Evolutionary conservation across 2,888 invertebrate species (phyloP), one percentile per base, ranked within the genome.

Genomic region (Epinotia bilunana): DNA sequence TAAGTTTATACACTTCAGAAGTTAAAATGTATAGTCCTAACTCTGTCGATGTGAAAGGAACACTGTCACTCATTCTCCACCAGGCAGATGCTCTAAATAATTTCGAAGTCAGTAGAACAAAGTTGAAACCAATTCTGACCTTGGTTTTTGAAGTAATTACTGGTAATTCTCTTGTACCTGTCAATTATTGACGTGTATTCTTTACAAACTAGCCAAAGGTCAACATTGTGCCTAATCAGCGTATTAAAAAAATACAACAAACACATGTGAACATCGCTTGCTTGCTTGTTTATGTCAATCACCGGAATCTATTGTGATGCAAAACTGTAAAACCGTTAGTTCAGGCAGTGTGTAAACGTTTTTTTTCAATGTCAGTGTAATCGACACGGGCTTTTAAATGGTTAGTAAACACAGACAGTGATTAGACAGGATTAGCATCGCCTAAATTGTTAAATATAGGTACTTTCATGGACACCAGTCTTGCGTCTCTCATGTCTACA

Each of bases 251-350:
- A 83, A 82, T 83, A 82, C 82, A 83, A 82, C 82, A 83, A 80
- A 85, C 80, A 82, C 79, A 73, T 64, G 73, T 68, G 68, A 83
- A 83, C 82, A 85, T 84, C 80, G 82, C 81, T 85, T 82, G 84
- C 84, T 85, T 76, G 79, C 82, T 84, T 87, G 87, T 87, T 84
- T 80, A 80, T 81, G 87, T 88, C 89, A 89, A 85, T 88, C 87
- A 87, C 78, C 76, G 57, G 28, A 76, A 65, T 76, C 76, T 68
- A 82, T 79, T 81, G 79, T 80, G 67, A 73, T 72, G 67, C 71
- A 72, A 80, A 78, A 75, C 55, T 75, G 71, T 62, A 49, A 64
- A 63, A 58, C 76, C 76, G 76, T 76, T 76, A 72, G 63, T 62
- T 53, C 18, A 20, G 23, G 71, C 65, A 65, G 60, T 70, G 70